Evolutionary conservation across 2,113 vertebrate genomes (phyloP).

Genomic region (Crotophaga sulcirostris): DNA sequence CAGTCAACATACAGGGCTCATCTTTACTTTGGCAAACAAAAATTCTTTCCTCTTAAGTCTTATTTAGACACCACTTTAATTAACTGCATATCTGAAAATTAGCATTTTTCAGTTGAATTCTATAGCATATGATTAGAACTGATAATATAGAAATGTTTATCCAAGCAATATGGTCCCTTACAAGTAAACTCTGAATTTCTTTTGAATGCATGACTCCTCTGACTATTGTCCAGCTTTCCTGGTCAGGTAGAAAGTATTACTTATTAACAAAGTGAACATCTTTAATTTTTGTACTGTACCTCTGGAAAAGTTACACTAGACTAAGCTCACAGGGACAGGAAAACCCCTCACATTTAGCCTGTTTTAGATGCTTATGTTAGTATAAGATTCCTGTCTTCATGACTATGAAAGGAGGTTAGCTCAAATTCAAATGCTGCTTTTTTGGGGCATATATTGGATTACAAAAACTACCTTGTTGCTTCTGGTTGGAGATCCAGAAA

Average conservation of each 20-base stretch:
- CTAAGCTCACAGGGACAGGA: not conserved
- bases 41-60: not conserved
- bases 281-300: not conserved
- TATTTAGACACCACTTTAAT: not conserved
- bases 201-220: not conserved
- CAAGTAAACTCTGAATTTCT: not conserved
- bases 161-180: not conserved
- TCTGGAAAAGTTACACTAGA: not conserved
- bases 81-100: not conserved
- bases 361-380: not conserved
- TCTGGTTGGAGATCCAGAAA: not conserved
- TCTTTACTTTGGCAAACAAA: not conserved
- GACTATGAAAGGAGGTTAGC: not conserved
- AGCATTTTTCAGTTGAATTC: not conserved
- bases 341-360: fast-evolving
- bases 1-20: not conserved
- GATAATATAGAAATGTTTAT: not conserved
- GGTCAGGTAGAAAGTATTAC: not conserved
- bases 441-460: not conserved
- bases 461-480: not conserved
- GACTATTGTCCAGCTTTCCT: not conserved
- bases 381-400: not conserved
- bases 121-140: not conserved
- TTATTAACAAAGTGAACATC: not conserved
- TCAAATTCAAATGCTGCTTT: fast-evolving